Conservation (phyloP, 2,888 invertebrate species). For the Agrypnus murinus region DNA sequence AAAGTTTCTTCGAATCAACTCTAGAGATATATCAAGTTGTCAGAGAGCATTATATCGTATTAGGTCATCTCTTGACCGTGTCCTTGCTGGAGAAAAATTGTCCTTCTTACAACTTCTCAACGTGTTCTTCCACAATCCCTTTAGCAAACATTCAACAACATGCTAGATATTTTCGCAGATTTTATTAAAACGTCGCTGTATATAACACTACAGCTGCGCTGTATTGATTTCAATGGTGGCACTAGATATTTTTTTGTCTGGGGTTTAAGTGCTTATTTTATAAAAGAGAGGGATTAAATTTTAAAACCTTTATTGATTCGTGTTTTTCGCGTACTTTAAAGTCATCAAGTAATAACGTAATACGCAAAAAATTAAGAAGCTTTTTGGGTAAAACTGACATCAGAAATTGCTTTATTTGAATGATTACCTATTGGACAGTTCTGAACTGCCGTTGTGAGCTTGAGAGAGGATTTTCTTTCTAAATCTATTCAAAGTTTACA, state of each 20-base stretch:
- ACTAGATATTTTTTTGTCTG: not conserved
- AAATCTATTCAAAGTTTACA: too few relatives aligned
- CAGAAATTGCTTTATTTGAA: too few relatives aligned
- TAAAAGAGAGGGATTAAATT: too few relatives aligned
- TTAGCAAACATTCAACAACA: not conserved
- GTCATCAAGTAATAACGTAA: too few relatives aligned
- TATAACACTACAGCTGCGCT: conserved; percentile 14
- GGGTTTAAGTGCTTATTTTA: too few relatives aligned
- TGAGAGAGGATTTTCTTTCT: too few relatives aligned
- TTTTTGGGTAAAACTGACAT: too few relatives aligned
- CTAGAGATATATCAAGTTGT: conserved; percentile 16
- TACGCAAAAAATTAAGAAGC: too few relatives aligned
- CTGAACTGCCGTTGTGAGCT: too few relatives aligned
- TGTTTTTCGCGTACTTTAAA: too few relatives aligned
- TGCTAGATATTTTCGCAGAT: conserved; percentile 6
- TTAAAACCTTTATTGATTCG: too few relatives aligned
- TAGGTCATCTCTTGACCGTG: conserved; percentile 7
- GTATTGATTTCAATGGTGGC: conserved; percentile 19
- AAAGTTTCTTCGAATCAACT: not conserved
- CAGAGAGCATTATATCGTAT: conserved; percentile 19
- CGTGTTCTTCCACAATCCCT: conserved; percentile 10
- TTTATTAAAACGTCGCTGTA: conserved; percentile 17
- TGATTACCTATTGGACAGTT: too few relatives aligned
- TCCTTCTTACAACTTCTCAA: conserved; percentile 8
- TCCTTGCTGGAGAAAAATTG: conserved; percentile 15